phyloP scores from a whole-genome alignment of 2,113 vertebrate species.

The Addax nasomaculatus region DNA sequence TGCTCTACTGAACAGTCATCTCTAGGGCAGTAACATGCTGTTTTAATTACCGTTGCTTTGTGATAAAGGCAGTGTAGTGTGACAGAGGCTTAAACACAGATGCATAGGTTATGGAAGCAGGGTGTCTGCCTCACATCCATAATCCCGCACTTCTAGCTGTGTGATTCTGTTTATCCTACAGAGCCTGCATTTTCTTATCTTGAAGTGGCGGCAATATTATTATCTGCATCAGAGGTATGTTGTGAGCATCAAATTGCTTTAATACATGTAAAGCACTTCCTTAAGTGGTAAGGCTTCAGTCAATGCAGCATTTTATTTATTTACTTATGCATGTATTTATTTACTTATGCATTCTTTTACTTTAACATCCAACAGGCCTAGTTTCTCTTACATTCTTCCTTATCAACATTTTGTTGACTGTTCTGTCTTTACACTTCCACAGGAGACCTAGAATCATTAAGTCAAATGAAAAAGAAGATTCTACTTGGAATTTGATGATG shows the following conservation, averaged over 20 bases:
- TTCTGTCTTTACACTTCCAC: neutral
- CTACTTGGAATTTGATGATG: neutral
- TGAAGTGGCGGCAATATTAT: neutral
- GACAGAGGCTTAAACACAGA: neutral
- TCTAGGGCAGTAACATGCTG: rapidly evolving
- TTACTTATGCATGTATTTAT: rapidly evolving
- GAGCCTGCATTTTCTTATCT: neutral
- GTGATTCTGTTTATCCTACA: rapidly evolving
- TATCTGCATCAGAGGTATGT: rapidly evolving
- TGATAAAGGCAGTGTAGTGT: rapidly evolving
- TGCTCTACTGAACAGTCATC: rapidly evolving
- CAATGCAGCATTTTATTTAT: rapidly evolving
- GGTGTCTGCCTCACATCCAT: rapidly evolving
- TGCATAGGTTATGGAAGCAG: rapidly evolving
- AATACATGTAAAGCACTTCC: rapidly evolving
- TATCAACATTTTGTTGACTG: too few relatives aligned
- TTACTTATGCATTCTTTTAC: neutral
- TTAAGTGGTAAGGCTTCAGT: rapidly evolving
- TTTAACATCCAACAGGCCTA: neutral
- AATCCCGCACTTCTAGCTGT: rapidly evolving
- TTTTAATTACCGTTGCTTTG: neutral
- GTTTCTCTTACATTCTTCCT: neutral
- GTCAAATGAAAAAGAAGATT: neutral
- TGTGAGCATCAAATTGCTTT: neutral
- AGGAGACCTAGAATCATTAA: neutral